Evolutionary conservation across 2,113 vertebrate genomes (phyloP), one percentile per base, ranked within the genome.

Genomic region (Anhinga rufa): DNA sequence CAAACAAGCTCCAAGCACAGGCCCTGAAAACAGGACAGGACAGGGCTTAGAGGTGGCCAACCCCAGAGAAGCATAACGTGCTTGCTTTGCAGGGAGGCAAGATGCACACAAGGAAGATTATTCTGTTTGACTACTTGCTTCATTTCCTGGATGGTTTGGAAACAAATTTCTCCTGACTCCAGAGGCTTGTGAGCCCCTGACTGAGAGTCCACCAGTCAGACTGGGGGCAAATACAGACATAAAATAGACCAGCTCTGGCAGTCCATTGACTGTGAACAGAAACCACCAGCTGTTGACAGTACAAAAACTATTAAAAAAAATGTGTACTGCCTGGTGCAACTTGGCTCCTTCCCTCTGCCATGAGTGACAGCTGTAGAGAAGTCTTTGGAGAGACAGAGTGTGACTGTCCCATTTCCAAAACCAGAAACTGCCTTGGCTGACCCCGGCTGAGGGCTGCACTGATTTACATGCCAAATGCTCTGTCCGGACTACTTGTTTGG

Each of bases 331-430:
- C 64, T 68, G 46, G 71, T 96, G 61, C 58, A 94, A 69, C 60
- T 62, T 95, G 90, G 14, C 46, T 95, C 51, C 32, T 77, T 71
- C 32, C 15, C 9, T 88, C 61, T 51, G 31, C n/a, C 40, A 36
- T 52, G 93, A 97, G 46, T 79, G 94, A 90, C 93, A 97, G 94
- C 97, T 98, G 96, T 89, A 92, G 91, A 82, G 51, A 93, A 82
- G 86, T 93, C 68, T 80, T 70, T 42, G 46, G 81, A 96, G 94
- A 90, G 90, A 66, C 93, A 74, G 69, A 95, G 79, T 22, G 3
- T 49, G 55, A 64, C 31, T 94, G 94, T 88, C 10, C 77, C 31
- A 3, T 84, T 97, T 97, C 80, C 95, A 97, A 95, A 97, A 96
- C 83, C 82, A 81, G 38, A 96, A 74, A 51, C 87, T 90, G 64